These are phyloP conservation scores for Ptychoptera contaminata DNA, from an alignment of 2,888 invertebrate species.

Conservation along the genomic window DNA sequence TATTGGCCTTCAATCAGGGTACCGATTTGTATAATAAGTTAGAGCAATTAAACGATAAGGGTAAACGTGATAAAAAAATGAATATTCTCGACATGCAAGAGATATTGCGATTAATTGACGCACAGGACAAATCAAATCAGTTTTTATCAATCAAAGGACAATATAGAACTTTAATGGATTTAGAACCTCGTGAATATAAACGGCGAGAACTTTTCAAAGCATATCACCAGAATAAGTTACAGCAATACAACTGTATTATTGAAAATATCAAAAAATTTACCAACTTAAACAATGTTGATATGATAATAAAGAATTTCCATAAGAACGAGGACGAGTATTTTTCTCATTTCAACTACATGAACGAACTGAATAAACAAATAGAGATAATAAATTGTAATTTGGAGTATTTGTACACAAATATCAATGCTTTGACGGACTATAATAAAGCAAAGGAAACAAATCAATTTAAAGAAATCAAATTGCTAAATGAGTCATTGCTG, in stretches of 20 bases:
- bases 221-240: constrained; percentile 21
- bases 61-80: constrained; percentile 12
- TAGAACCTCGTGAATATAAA: constrained; percentile 24
- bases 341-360: constrained; percentile 28
- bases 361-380: constrained; percentile 27
- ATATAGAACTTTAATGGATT: constrained; percentile 17
- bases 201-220: constrained; percentile 22
- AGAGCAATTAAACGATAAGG: constrained; percentile 19
- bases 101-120: constrained; percentile 22
- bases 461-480: constrained; percentile 15
- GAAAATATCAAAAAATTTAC: constrained; percentile 12
- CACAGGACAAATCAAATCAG: constrained; percentile 19
- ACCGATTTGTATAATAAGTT: constrained; percentile 25
- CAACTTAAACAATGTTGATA: constrained; percentile 15
- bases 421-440: constrained; percentile 8
- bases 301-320: constrained; percentile 25
- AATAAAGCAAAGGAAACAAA: background rate
- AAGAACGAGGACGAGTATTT: constrained; percentile 28
- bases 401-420: constrained; percentile 22
- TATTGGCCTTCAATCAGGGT: constrained; percentile 24
- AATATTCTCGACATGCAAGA: constrained; percentile 21
- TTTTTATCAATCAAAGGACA: constrained; percentile 23
- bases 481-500: constrained; percentile 16
- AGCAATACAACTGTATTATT: constrained; percentile 22
- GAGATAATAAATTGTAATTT: constrained; percentile 23